Evolutionary conservation across 2,888 invertebrate genomes (phyloP).

Genomic region (Drosophila colorata): DNA sequence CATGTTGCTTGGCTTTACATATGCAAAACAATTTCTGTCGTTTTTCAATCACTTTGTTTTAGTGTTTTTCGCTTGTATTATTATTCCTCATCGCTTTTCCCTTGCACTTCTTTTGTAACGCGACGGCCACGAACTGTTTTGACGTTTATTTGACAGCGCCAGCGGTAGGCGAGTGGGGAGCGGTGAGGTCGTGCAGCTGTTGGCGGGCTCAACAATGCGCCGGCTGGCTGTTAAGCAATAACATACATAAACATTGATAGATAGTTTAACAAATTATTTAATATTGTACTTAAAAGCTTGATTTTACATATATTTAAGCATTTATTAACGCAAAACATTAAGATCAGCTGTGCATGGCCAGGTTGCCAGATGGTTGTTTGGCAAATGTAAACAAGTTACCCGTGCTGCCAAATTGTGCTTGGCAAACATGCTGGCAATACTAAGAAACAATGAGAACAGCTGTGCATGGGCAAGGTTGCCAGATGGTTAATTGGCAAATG

Average conservation of each 20-base stretch:
- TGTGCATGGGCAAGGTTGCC: slow-evolving; percentile 1
- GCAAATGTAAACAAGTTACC: slow-evolving; percentile 38
- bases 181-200: slow-evolving; percentile 20
- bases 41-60: slow-evolving; percentile 30
- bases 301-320: not conserved
- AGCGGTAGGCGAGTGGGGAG: not conserved
- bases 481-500: not conserved
- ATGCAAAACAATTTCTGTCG: slow-evolving; percentile 34
- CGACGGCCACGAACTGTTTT: slow-evolving; percentile 66
- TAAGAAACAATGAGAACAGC: slow-evolving; percentile 33
- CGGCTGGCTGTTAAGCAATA: not conserved
- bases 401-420: slow-evolving; percentile 17
- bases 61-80: slow-evolving; percentile 28
- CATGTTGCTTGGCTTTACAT: slow-evolving; percentile 58
- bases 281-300: not conserved
- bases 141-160: slow-evolving; percentile 71
- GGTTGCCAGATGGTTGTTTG: not conserved
- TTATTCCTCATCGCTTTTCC: slow-evolving; percentile 52
- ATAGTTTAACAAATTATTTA: not conserved
- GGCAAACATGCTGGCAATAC: slow-evolving; percentile 34
- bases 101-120: slow-evolving; percentile 43
- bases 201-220: slow-evolving; percentile 1
- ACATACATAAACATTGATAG: not conserved
- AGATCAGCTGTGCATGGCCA: slow-evolving; percentile 28
- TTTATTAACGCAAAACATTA: slow-evolving; percentile 5